phyloP scores from a whole-genome alignment of 53 echinoderm and acorn worm genomes.

The Apostichopus leukothele region DNA sequence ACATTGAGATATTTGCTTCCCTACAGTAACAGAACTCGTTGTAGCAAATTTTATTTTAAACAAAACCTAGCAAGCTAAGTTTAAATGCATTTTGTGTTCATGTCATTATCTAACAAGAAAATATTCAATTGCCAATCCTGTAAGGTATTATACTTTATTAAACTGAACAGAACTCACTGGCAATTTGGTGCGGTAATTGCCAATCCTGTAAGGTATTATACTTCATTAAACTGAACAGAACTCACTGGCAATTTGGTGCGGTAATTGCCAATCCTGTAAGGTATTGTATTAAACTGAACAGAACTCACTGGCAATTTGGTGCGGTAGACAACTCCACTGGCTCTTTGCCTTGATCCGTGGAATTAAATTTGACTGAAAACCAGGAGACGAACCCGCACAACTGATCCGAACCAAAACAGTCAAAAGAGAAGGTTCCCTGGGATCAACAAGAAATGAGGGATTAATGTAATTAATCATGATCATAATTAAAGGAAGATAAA shows the following conservation, averaged over 20 bases:
- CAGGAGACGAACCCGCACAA: slow-evolving; percentile 81
- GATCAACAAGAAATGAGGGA: neutral
- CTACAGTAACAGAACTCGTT: too few species aligned
- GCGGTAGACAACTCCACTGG: slow-evolving; percentile 68
- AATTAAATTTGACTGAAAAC: slow-evolving; percentile 81
- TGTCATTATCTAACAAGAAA: neutral
- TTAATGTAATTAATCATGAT: neutral
- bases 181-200: slow-evolving; percentile 66
- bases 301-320: slow-evolving; percentile 75
- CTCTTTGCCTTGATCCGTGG: slow-evolving; percentile 58
- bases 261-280: slow-evolving; percentile 28
- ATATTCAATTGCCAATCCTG: neutral
- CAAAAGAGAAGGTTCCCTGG: slow-evolving; percentile 68
- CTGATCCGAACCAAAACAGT: slow-evolving; percentile 63
- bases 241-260: slow-evolving; percentile 82
- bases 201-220: too few species aligned
- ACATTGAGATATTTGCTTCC: too few species aligned
- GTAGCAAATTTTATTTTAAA: too few species aligned
- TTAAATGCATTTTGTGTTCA: too few species aligned
- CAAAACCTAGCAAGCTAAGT: too few species aligned
- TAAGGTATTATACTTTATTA: neutral
- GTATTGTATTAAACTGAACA: too few species aligned
- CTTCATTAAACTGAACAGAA: neutral
- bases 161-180: slow-evolving; percentile 58
- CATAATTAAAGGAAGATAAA: too few species aligned